phyloP scores from a whole-genome alignment of 1,140 invertebrate species.

The Vollenhovia emeryi region DNA sequence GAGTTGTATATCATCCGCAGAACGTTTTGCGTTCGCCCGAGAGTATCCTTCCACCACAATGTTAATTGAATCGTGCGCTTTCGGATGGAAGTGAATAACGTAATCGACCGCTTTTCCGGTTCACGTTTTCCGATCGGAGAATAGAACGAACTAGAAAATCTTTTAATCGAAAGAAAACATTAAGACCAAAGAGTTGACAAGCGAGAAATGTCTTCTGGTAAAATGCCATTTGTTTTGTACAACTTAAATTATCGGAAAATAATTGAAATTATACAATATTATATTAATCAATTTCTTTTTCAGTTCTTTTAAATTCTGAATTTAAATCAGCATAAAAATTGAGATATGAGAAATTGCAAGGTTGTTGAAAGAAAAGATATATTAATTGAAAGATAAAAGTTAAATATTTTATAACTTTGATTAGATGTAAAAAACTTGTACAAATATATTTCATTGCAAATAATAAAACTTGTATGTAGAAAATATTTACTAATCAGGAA shows the following conservation, averaged over 20 bases:
- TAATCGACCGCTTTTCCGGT: neutral
- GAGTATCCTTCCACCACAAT: neutral
- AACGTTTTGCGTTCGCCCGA: neutral
- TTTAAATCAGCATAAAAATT: neutral
- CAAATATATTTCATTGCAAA: neutral
- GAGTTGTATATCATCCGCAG: conserved; percentile 23
- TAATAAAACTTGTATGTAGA: neutral
- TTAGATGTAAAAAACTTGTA: neutral
- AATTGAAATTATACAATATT: no score
- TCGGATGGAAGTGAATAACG: conserved; percentile 16
- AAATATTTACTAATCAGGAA: neutral
- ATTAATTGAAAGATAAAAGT: neutral
- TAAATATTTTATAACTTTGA: neutral
- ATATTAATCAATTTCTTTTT: no score
- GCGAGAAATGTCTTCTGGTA: neutral
- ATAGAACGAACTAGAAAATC: neutral
- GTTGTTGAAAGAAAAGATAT: no score
- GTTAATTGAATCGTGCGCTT: conserved; percentile 2
- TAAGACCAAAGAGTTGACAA: neutral
- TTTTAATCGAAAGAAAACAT: neutral
- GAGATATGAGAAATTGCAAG: neutral
- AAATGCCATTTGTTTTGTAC: neutral
- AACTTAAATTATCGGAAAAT: neutral
- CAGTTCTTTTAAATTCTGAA: neutral
- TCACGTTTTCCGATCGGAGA: neutral